These are phyloP conservation scores for Triplophysa tibetana DNA, from an alignment of 2,113 vertebrate genomes.

Conservation along the genomic window DNA sequence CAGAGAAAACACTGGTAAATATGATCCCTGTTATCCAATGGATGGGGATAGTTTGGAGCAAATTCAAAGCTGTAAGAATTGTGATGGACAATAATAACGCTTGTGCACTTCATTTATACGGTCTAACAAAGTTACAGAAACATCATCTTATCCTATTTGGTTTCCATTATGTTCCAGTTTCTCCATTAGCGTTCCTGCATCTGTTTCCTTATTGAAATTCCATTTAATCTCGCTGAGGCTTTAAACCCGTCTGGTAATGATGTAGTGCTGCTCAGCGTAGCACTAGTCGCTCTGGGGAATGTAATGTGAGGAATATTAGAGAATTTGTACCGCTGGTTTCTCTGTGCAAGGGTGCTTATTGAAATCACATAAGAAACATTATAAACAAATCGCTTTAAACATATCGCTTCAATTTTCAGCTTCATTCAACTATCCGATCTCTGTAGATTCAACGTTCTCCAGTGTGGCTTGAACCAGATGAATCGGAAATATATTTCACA, in stretches of 20 bases:
- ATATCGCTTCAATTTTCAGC: not conserved
- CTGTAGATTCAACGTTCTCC: too few species aligned
- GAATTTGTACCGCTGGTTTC: not conserved
- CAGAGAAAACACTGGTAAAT: not conserved
- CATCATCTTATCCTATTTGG: not conserved
- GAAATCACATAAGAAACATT: constrained; percentile 12
- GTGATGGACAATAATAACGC: not conserved
- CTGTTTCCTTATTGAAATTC: constrained; percentile 65
- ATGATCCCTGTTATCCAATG: not conserved
- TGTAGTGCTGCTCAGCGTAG: not conserved
- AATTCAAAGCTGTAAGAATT: not conserved
- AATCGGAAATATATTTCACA: constrained; percentile 5
- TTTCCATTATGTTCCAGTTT: constrained; percentile 8
- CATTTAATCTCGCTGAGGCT: constrained; percentile 8
- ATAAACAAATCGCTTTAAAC: not conserved
- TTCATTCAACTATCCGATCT: not conserved
- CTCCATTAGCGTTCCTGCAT: constrained; percentile 25
- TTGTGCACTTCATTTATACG: constrained; percentile 8
- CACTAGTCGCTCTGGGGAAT: constrained; percentile 12
- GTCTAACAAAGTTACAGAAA: constrained; percentile 13
- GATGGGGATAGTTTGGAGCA: not conserved
- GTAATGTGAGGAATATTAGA: constrained; percentile 20
- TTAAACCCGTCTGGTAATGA: constrained; percentile 32
- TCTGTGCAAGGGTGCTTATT: not conserved
- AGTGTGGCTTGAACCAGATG: too few species aligned